A percentile compares a stretch with the other conserved stretches of the same genome.
Conservation (phyloP, 2,888 invertebrate species). For the Colostygia pectinataria region DNA sequence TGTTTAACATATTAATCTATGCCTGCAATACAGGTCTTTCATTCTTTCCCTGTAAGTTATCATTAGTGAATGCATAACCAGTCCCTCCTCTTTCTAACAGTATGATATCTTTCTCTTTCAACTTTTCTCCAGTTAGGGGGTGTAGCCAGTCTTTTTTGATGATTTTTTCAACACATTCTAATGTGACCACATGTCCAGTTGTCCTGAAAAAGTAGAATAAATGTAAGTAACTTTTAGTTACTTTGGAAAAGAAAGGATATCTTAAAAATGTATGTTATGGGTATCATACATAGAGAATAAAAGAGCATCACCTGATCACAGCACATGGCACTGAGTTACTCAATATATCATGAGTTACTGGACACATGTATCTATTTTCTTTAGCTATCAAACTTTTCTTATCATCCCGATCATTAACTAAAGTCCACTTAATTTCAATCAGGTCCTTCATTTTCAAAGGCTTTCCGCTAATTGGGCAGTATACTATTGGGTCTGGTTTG, state of each 20-base stretch:
- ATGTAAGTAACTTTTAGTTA: no score
- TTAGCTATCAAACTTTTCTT: conserved; percentile 94
- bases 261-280: no score
- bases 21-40: conserved; percentile 93
- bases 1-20: no score
- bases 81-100: conserved; percentile 96
- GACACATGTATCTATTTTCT: conserved; percentile 97
- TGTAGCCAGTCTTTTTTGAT: conserved; percentile 98
- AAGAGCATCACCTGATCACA: conserved; percentile 85
- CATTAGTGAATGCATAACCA: conserved; percentile 95
- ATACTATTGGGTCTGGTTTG: conserved; percentile 71
- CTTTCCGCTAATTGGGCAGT: conserved; percentile 82
- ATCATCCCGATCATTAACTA: conserved; percentile 93
- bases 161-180: conserved; percentile 98
- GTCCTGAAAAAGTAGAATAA: conserved; percentile 52
- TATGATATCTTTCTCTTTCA: conserved; percentile 96
- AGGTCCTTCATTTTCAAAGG: conserved; percentile 96
- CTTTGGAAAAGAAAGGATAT: not conserved
- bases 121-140: conserved; percentile 92
- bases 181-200: conserved; percentile 97
- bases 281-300: no score
- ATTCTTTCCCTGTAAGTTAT: conserved; percentile 91
- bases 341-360: conserved; percentile 97
- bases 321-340: conserved; percentile 97
- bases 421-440: conserved; percentile 95